phyloP scores from a whole-genome alignment of 2,888 invertebrate genomes.

The Glyphotaelius pellucidus region DNA sequence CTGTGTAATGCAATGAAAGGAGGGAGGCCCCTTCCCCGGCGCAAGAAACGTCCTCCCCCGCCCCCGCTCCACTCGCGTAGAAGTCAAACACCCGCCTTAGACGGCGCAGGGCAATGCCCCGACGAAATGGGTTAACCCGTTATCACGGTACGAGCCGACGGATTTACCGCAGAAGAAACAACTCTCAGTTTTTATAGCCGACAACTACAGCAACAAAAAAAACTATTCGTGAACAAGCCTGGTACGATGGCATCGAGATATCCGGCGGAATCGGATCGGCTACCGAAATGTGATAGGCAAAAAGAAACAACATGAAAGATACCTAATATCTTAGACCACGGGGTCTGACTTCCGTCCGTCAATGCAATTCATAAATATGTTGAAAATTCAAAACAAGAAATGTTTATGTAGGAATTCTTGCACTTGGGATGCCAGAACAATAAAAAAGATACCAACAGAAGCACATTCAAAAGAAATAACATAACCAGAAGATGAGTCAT shows the following conservation, averaged over 20 bases:
- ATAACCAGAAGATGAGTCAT: conserved; percentile 2
- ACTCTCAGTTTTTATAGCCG: conserved; percentile 55
- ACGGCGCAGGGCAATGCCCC: conserved; percentile 53
- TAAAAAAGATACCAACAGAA: not conserved
- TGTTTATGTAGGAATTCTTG: not conserved
- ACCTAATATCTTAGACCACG: not conserved
- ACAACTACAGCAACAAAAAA: conserved; percentile 7
- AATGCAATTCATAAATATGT: not conserved
- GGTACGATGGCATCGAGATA: conserved; percentile 20
- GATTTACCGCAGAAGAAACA: conserved; percentile 44
- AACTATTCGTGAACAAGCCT: conserved; percentile 2
- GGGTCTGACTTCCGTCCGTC: not conserved
- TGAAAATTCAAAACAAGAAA: not conserved
- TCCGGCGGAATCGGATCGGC: conserved; percentile 19
- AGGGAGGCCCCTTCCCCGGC: conserved; percentile 4
- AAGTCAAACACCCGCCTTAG: conserved; percentile 48
- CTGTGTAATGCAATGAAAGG: not conserved
- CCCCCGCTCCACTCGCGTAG: conserved; percentile 20
- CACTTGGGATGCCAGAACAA: not conserved
- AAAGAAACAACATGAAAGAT: not conserved
- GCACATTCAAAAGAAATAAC: not conserved
- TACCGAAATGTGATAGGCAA: conserved; percentile 10
- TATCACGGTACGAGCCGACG: conserved; percentile 48
- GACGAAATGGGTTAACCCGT: conserved; percentile 65
- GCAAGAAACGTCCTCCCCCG: conserved; percentile 58